phyloP scores from a whole-genome alignment of 2,888 invertebrate species.

The Amblyteles armatorius region DNA sequence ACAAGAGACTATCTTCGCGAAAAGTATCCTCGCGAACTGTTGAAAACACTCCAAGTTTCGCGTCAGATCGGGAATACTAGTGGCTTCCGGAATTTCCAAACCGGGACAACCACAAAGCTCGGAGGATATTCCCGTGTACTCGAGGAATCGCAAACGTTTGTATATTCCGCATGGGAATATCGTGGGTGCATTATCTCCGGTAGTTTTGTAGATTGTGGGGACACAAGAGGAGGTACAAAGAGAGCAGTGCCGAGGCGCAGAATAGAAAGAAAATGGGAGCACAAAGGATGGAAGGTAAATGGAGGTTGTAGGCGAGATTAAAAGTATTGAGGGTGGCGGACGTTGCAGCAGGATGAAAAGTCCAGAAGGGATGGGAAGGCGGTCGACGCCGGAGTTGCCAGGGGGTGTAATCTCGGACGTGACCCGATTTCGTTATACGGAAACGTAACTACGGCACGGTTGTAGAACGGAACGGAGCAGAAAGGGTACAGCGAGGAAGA shows the following conservation, averaged over 20 bases:
- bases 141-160: neutral
- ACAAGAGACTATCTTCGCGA: neutral
- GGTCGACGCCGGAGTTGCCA: conserved; percentile 51
- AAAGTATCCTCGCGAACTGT: neutral
- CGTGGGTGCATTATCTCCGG: neutral
- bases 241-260: neutral
- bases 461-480: conserved; percentile 8
- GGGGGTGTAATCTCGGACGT: conserved; percentile 72
- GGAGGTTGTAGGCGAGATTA: conserved; percentile 53
- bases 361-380: conserved; percentile 43
- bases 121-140: conserved; percentile 1
- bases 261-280: conserved; percentile 17
- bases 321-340: conserved; percentile 58
- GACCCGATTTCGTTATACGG: conserved; percentile 72
- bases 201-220: neutral
- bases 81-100: conserved; percentile 6
- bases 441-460: conserved; percentile 22
- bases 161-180: conserved; percentile 16
- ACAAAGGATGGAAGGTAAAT: neutral
- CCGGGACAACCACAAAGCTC: neutral
- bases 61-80: neutral
- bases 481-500: conserved; percentile 2
- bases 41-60: neutral
- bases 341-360: conserved; percentile 57
- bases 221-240: neutral